Percentiles rank a stretch among this genome's conserved stretches.
Conservation (phyloP, 2,113 vertebrate genomes). For the Miniopterus natalensis region DNA sequence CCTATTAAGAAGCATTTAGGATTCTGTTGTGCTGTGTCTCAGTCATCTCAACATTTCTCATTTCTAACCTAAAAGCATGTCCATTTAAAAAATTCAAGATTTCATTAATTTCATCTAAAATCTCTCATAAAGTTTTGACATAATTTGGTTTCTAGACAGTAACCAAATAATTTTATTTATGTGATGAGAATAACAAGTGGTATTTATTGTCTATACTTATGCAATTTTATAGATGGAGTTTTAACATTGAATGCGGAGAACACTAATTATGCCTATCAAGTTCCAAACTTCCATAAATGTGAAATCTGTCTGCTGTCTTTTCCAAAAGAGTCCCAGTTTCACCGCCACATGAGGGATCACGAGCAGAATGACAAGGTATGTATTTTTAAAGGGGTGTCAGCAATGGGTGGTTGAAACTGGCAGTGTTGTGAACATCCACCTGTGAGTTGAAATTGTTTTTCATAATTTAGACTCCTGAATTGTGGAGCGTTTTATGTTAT, state of each 20-base stretch:
- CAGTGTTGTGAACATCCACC: neutral
- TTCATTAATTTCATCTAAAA: neutral
- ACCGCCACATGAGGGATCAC: conserved; percentile 97
- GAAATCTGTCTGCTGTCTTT: conserved; percentile 94
- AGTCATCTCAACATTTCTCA: neutral
- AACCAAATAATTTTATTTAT: conserved; percentile 20
- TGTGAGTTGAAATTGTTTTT: no score
- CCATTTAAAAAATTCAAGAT: neutral
- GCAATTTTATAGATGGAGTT: conserved; percentile 87
- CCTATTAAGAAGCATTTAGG: neutral
- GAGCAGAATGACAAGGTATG: conserved; percentile 97
- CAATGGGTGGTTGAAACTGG: neutral
- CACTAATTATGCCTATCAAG: conserved; percentile 88
- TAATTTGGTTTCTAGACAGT: conserved; percentile 12
- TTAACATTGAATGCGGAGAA: conserved; percentile 87
- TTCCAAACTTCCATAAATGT: conserved; percentile 93
- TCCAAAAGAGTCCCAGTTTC: conserved; percentile 95
- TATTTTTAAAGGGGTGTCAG: neutral
- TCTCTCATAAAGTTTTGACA: neutral
- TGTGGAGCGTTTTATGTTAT: neutral
- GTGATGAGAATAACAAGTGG: neutral
- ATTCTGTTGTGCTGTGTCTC: neutral
- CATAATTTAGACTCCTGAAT: neutral
- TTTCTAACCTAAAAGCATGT: neutral
- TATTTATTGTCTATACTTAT: conserved; percentile 59